phyloP scores from a whole-genome alignment of 2,113 vertebrate genomes.

The Saccopteryx leptura region DNA sequence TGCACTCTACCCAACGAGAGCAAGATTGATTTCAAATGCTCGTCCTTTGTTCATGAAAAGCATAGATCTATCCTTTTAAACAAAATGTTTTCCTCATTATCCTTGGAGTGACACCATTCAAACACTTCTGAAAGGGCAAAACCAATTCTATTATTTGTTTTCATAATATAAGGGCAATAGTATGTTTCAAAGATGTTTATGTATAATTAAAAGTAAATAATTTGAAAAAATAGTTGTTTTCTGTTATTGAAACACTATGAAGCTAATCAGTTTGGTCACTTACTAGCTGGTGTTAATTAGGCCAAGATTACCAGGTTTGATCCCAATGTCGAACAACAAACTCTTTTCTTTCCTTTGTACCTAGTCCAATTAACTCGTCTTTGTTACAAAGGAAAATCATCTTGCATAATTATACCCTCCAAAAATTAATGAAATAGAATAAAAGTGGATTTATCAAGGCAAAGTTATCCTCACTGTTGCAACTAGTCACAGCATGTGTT shows the following conservation, averaged over 20 bases:
- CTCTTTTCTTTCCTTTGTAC: neutral
- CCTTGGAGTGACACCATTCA: neutral
- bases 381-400: slow-evolving; percentile 42
- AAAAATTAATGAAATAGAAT: neutral
- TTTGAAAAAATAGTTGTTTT: neutral
- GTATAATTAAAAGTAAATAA: neutral
- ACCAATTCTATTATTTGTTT: neutral
- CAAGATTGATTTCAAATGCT: slow-evolving; percentile 35
- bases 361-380: neutral
- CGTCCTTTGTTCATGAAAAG: slow-evolving; percentile 66
- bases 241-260: neutral
- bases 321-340: neutral
- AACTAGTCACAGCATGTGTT: neutral
- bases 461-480: neutral
- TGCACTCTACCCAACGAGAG: neutral
- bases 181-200: neutral
- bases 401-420: neutral
- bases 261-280: neutral
- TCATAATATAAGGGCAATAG: neutral
- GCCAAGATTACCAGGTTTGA: neutral
- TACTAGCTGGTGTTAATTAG: neutral
- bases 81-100: neutral
- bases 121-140: neutral
- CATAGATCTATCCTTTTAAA: slow-evolving; percentile 48
- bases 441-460: neutral